Evolutionary conservation across 2,113 vertebrate genomes (phyloP).

Genomic region (Nestor notabilis): DNA sequence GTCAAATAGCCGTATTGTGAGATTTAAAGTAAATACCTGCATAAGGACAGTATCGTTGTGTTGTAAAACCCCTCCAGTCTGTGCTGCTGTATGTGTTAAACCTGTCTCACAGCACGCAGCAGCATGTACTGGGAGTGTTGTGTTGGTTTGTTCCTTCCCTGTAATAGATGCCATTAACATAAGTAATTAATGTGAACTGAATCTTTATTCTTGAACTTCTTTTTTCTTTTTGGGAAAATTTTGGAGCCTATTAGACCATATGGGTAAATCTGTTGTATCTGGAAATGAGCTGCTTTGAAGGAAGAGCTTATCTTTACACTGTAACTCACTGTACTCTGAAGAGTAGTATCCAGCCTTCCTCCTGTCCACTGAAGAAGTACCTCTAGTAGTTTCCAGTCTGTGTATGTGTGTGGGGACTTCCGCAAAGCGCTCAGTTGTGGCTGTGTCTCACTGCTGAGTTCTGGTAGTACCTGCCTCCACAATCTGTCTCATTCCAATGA

Average conservation of each 20-base stretch:
- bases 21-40: background rate
- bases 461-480: fast-evolving
- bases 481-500: background rate
- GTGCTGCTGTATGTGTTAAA: background rate
- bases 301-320: background rate
- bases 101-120: background rate
- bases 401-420: background rate
- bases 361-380: background rate
- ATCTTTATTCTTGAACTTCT: background rate
- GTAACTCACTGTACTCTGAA: background rate
- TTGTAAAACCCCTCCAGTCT: background rate
- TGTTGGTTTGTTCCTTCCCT: background rate
- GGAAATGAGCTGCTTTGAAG: background rate
- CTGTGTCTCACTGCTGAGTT: background rate
- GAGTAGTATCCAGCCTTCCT: background rate
- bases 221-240: background rate
- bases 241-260: background rate
- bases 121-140: background rate
- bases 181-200: background rate
- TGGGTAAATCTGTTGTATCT: background rate
- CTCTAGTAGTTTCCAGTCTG: background rate
- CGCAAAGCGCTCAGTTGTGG: background rate
- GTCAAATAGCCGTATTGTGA: background rate
- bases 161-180: background rate
- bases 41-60: background rate